Base-by-base conservation (phyloP, 2,888 invertebrate genomes). In the Aphelenchoides bicaudatus region DNA sequence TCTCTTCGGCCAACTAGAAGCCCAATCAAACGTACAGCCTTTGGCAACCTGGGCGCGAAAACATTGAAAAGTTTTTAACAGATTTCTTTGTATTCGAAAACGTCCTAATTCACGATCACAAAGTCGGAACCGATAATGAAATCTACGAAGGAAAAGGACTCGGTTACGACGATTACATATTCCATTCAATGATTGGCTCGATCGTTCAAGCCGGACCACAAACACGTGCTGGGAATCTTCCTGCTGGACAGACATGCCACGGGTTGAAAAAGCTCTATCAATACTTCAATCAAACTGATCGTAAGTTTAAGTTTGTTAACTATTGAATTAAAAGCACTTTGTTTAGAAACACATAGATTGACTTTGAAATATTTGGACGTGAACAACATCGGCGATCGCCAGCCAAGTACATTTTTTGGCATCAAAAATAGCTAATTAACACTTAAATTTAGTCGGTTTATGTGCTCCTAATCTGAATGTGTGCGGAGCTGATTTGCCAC, bases 221-320 rank as follows among this genome's bases (percentile, higher is more conserved):
- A n/a, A 43, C 43, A 8, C 10, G 43, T 8, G 43, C 43, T 8
- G 16, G n/a, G 8, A 43, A 6, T 6, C 10, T 43, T 6, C 8
- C 6, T 25, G 43, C 21, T 8, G 23, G 10, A 10, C 10, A 10
- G 16, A 6, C 10, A n/a, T 43, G 43, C 23, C 8, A 6, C 8
- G 43, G 43, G 23, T 25, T 43, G 43, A 6, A 43, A 6, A 43
- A 43, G n/a, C 43, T 43, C 43, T 43, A 43, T n/a, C 43, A 43
- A 43, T 43, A 25, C 21, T 43, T 8, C 23, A 21, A 43, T n/a
- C 16, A 10, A 43, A 43, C 43, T 6, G 25, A 19, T 19, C 16
- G 43, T 21, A 8, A 43, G 43, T 34, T 34, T 13, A 16, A 13
- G 16, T 34, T 13, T 34, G 13, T 13, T 16, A 16, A 34, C 16